These are phyloP conservation scores for Oriolus oriolus DNA, from an alignment of 2,113 vertebrate species.

Conservation along the genomic window DNA sequence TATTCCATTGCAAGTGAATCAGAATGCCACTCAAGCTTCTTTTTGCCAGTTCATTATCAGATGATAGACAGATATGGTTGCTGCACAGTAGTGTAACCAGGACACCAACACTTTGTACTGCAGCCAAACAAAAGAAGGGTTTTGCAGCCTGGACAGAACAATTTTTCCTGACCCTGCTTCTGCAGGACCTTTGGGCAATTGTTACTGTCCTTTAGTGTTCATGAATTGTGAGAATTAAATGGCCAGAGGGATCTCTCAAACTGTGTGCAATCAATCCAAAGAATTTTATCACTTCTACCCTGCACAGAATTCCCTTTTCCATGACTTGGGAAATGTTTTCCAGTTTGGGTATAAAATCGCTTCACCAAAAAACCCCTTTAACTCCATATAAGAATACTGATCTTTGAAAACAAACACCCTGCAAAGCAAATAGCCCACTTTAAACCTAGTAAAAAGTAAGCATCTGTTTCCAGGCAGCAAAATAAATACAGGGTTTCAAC, in stretches of 20 bases:
- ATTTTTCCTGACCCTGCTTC: neutral
- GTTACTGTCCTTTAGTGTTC: neutral
- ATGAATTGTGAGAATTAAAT: neutral
- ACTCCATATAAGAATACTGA: neutral
- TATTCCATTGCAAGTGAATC: neutral
- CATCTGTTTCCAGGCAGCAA: slow-evolving; percentile 17
- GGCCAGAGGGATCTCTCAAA: neutral
- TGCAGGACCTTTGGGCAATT: neutral
- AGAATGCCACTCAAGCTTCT: neutral
- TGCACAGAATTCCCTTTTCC: neutral
- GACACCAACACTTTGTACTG: neutral
- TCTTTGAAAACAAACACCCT: neutral
- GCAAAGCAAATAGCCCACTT: neutral
- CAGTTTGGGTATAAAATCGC: neutral
- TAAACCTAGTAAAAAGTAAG: neutral
- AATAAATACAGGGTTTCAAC: neutral
- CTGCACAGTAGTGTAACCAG: neutral
- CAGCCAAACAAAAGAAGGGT: neutral
- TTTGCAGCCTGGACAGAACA: neutral
- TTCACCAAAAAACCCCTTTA: neutral
- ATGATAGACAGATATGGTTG: neutral
- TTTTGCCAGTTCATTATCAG: neutral
- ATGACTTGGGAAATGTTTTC: neutral
- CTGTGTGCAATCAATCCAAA: neutral
- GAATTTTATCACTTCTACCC: neutral